Conservation (phyloP, 2,888 invertebrate genomes). For the Parnassius smintheus region DNA sequence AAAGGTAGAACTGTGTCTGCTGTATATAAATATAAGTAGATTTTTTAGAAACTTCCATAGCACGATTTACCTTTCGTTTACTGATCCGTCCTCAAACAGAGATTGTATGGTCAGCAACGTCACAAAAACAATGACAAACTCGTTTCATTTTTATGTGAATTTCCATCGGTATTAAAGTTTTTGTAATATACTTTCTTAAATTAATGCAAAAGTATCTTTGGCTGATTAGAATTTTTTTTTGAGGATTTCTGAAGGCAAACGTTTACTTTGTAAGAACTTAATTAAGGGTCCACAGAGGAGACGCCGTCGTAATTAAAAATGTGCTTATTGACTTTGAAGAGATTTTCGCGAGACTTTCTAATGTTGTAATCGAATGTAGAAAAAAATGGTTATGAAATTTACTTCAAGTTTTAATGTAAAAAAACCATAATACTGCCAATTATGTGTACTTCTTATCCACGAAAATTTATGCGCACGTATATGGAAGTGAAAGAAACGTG, state of each 20-base stretch:
- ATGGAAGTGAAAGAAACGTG: no score
- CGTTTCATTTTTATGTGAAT: no score
- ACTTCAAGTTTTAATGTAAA: background rate
- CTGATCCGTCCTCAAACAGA: background rate
- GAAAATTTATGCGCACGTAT: no score
- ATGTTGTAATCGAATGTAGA: background rate
- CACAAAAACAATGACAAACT: no score
- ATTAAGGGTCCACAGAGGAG: constrained; percentile 14
- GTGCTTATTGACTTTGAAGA: background rate
- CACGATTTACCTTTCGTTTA: background rate
- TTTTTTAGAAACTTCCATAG: no score
- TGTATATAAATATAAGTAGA: no score
- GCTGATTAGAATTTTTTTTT: constrained; percentile 12
- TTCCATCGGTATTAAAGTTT: no score
- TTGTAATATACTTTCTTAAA: background rate
- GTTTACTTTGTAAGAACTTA: constrained; percentile 23
- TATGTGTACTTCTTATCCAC: no score
- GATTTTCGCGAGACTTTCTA: background rate
- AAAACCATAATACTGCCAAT: background rate
- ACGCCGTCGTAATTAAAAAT: constrained; percentile 22
- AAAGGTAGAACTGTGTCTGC: no score
- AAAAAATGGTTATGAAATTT: background rate
- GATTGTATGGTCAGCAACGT: no score
- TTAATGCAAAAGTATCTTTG: background rate
- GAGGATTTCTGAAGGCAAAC: constrained; percentile 13